Conservation (phyloP, 1,140 invertebrate genomes). For the Caerostris extrusa region DNA sequence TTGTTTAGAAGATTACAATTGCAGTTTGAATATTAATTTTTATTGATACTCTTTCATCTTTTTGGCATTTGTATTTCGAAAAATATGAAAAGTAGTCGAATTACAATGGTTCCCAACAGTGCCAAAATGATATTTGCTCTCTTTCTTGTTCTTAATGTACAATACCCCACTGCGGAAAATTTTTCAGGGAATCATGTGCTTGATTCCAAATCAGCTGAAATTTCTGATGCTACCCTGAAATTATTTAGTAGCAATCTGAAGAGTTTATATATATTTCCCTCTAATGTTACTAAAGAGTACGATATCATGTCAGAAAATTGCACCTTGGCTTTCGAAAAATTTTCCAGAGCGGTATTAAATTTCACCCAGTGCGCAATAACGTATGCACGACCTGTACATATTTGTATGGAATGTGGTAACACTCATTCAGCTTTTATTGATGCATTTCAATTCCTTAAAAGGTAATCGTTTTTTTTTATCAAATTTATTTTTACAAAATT, state of each 20-base stretch:
- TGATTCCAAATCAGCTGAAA: background rate
- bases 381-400: slow-evolving; percentile 29
- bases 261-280: background rate
- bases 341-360: slow-evolving; percentile 2
- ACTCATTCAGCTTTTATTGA: background rate
- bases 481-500: background rate
- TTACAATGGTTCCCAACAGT: too few species aligned
- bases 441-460: slow-evolving; percentile 15
- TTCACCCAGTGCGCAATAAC: slow-evolving; percentile 24
- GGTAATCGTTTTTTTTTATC: background rate
- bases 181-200: background rate
- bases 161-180: background rate
- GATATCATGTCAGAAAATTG: background rate
- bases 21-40: too few species aligned
- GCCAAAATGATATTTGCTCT: too few species aligned
- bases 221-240: background rate
- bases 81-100: too few species aligned
- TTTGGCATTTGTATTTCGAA: too few species aligned
- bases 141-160: too few species aligned
- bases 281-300: background rate
- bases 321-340: background rate
- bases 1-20: background rate
- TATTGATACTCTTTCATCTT: too few species aligned
- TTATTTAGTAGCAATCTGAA: slow-evolving; percentile 2
- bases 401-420: slow-evolving; percentile 21